These are phyloP conservation scores for Lophius piscatorius DNA, from an alignment of 2,113 vertebrate genomes.

Conservation along the genomic window DNA sequence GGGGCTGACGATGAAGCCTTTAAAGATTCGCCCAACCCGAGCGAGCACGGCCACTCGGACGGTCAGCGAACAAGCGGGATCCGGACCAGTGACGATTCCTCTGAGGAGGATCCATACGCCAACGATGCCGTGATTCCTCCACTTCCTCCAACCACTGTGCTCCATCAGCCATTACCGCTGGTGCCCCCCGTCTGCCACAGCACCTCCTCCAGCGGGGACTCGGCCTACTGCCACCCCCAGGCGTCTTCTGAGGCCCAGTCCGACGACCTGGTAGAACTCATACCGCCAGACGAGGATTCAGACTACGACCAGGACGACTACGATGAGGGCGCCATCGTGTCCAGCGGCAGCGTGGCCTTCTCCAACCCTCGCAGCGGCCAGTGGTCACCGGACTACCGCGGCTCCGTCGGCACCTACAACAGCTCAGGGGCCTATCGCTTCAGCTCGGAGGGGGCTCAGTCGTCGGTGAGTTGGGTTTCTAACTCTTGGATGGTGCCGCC, in stretches of 20 bases:
- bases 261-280: conserved; percentile 82
- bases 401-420: conserved; percentile 91
- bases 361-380: conserved; percentile 87
- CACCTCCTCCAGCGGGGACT: conserved; percentile 81
- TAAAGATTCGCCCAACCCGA: conserved; percentile 97
- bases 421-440: conserved; percentile 93
- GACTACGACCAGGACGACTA: conserved; percentile 93
- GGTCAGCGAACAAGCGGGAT: conserved; percentile 95
- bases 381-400: conserved; percentile 92
- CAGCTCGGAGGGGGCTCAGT: conserved; percentile 95
- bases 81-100: conserved; percentile 95
- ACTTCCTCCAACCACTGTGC: conserved; percentile 62
- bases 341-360: conserved; percentile 89
- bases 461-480: conserved; percentile 85
- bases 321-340: conserved; percentile 88
- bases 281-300: conserved; percentile 88
- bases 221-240: conserved; percentile 83
- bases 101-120: conserved; percentile 96
- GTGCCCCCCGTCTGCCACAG: conserved; percentile 72
- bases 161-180: conserved; percentile 53
- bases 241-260: conserved; percentile 70
- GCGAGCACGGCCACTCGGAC: conserved; percentile 94
- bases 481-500: no score
- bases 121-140: conserved; percentile 85
- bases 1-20: conserved; percentile 93